Base-by-base conservation (phyloP, 2,888 invertebrate species). In the Phymatocera aterrima region DNA sequence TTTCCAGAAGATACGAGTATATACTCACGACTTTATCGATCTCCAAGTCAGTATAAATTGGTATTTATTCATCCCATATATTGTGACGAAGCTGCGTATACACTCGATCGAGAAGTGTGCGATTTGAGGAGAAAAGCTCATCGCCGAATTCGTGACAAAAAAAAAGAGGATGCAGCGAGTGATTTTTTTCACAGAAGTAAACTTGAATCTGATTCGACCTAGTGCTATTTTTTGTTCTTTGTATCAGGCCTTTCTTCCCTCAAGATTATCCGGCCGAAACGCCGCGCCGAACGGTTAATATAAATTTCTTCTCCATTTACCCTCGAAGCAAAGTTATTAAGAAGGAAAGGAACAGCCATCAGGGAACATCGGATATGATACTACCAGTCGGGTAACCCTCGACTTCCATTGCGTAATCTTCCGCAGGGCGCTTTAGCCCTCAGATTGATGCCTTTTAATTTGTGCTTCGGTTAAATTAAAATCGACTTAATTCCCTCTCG, bases 371-470 rank as follows among this genome's bases (percentile, higher is more conserved):
- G 72, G 51, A 72, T 72, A 72, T 51, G 48, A 72, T 72, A 48
- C 72, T n/a, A 34, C 51, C 51, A 51, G 51, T 34, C 48, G 31
- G 18, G 51, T 31, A 72, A 51, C 72, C 51, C 72, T 68, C 72
- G 72, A 72, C 48, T 24, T 72, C 51, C 31, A 72, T 34, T 43
- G 48, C 34, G 72, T 72, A 72, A 72, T 72, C 72, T 51, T 72
- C 78, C 79, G 78, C n/a, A n/a, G 80, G 81, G 80, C 80, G 77
- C 78, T 77, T 82, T 80, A 81, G 83, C 81, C 83, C 82, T 79
- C 80, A 81, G 83, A 86, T 84, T 84, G 87, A 85, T 85, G 85
- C 84, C 85, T 87, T 87, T 88, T 87, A 87, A 88, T 88, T 87
- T 87, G 84, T 85, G 82, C 85, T 85, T 80, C 83, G 79, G 81